Evolutionary conservation across 92 coral and sea anemone genomes (phyloP).

Genomic region (Porites cylindrica): DNA sequence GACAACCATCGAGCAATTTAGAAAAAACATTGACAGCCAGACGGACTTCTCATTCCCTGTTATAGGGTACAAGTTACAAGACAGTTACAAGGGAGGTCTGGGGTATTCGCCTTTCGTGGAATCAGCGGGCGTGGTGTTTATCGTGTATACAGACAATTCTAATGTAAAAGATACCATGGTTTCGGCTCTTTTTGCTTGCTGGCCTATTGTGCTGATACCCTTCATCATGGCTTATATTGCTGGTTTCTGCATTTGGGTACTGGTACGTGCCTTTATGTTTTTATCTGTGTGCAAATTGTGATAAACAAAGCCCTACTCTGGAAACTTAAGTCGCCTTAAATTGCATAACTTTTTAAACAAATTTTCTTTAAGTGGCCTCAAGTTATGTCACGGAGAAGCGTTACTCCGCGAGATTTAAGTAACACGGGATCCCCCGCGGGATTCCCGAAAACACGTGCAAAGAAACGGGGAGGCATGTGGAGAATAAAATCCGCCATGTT

Average conservation of each 20-base stretch:
- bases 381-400: too few species aligned
- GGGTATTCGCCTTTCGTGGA: constrained; percentile 78
- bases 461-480: too few species aligned
- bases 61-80: constrained; percentile 72
- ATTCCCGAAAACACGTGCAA: too few species aligned
- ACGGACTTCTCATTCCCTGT: constrained; percentile 87
- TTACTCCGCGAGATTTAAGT: too few species aligned
- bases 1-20: constrained; percentile 25
- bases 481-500: too few species aligned
- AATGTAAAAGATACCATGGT: constrained; percentile 56
- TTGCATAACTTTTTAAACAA: too few species aligned
- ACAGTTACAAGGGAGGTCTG: constrained; percentile 67
- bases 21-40: constrained; percentile 55
- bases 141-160: constrained; percentile 46
- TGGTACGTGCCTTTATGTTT: constrained; percentile 34
- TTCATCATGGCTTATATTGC: constrained; percentile 69
- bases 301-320: too few species aligned
- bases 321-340: too few species aligned
- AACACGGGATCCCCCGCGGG: too few species aligned
- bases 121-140: constrained; percentile 82
- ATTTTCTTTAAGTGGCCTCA: too few species aligned
- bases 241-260: constrained; percentile 57
- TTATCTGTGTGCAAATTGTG: too few species aligned
- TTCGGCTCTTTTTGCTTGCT: constrained; percentile 50
- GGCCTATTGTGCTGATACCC: constrained; percentile 71